Base-by-base conservation (phyloP, 1,140 invertebrate species). In the Macrobrachium rosenbergii region DNA sequence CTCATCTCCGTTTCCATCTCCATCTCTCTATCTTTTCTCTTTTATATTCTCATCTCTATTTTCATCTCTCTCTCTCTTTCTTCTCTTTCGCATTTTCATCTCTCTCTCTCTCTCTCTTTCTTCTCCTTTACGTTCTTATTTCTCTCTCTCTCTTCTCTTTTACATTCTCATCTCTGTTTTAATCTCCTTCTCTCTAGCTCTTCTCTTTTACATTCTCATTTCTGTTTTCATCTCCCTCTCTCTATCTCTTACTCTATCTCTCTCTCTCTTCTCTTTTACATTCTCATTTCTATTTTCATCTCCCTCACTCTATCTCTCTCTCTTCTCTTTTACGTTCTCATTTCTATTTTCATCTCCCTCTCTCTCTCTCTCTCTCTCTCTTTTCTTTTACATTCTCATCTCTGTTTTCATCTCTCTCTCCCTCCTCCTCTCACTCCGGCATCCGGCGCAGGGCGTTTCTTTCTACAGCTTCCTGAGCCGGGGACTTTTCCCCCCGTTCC, bases 51-150 rank as follows among this genome's bases (percentile, higher is more conserved):
- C n/a, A n/a, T n/a, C 45, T 43, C 45, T 43, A 5, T 58, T 43
- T 43, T 77, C 19, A 21, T 77, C 63, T 64, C 63, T 64, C 63
- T 64, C 63, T 64, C 21, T 21, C 5, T 64, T 5, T 64, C 63
- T 64, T 64, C 21, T 21, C 21, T 21, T 64, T 64, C n/a, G 10
- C 37, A 5, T 37, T 59, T 21, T 28, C 23, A 17, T 0, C 14
- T 58, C 2, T 73, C 11, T 69, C 37, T 52, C 64, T 17, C 16
- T 82, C 62, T 43, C 62, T 69, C 79, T 82, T 60, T 67, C 60
- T n/a, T 62, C 52, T 17, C 43, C n/a, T 37, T 63, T 23, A 3
- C 2, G 0, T 79, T 21, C 7, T 45, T 1, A 10, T 8, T 2
- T 81, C 59, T 21, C 16, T 64, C 60, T 11, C n/a, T 64, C 63